phyloP scores from a whole-genome alignment of 2,797 vertebrate genomes.

The Champsocephalus esox region DNA sequence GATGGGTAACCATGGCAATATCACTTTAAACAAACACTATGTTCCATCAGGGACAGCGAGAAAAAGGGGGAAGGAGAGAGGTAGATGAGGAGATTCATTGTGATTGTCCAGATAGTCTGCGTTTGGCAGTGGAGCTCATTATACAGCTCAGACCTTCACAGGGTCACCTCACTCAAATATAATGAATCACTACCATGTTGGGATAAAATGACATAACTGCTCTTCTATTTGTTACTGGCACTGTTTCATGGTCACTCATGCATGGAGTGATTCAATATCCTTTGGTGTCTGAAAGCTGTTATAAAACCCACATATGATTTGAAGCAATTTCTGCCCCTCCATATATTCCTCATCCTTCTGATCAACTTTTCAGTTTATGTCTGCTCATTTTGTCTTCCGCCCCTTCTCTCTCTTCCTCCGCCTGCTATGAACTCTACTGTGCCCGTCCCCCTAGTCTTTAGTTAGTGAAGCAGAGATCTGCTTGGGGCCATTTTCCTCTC shows the following conservation, averaged over 20 bases:
- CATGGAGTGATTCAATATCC: conserved; percentile 36
- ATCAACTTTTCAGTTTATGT: conserved; percentile 10
- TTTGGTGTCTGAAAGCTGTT: conserved; percentile 57
- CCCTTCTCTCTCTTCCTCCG: conserved; percentile 11
- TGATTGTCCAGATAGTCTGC: conserved; percentile 45
- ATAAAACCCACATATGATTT: conserved; percentile 45
- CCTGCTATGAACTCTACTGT: conserved; percentile 30
- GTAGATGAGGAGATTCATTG: conserved; percentile 34
- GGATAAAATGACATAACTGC: conserved; percentile 54
- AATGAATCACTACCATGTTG: conserved; percentile 48
- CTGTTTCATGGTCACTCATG: conserved; percentile 28
- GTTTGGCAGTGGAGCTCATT: conserved; percentile 28
- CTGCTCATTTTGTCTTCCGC: conserved; percentile 21
- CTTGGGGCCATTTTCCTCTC: conserved; percentile 75
- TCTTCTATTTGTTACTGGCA: conserved; percentile 53
- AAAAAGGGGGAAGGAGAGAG: not conserved
- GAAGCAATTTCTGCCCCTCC: conserved; percentile 31
- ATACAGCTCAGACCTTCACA: conserved; percentile 30
- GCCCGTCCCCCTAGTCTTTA: conserved; percentile 45
- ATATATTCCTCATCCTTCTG: conserved; percentile 7
- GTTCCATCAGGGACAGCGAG: conserved; percentile 40
- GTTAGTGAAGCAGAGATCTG: conserved; percentile 71
- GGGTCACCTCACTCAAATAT: conserved; percentile 36
- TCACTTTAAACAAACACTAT: conserved; percentile 77
- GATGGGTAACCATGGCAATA: conserved; percentile 73